phyloP scores from a whole-genome alignment of 2,797 vertebrate species.

The Gobionotothen gibberifrons region DNA sequence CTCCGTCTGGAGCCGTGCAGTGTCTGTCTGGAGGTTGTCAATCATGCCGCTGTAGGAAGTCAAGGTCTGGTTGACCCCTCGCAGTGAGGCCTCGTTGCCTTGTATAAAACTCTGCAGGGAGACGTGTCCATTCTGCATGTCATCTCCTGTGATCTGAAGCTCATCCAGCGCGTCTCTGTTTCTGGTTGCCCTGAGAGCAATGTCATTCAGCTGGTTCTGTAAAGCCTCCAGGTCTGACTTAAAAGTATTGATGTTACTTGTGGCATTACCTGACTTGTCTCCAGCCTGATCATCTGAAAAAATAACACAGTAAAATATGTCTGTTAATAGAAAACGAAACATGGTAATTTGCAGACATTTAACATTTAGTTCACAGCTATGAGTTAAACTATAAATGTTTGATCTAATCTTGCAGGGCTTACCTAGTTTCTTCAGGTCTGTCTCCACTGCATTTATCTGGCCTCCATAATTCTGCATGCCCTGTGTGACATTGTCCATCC shows the following conservation, averaged over 20 bases:
- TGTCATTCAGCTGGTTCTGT: conserved; percentile 89
- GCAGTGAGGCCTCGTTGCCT: conserved; percentile 91
- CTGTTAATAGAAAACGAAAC: neutral
- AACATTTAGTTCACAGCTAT: neutral
- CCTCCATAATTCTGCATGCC: conserved; percentile 93
- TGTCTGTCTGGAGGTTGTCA: conserved; percentile 90
- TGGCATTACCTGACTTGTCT: conserved; percentile 91
- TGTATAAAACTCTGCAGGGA: conserved; percentile 91
- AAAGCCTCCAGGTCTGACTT: conserved; percentile 90
- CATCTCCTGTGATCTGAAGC: conserved; percentile 87
- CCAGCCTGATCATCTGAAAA: conserved; percentile 89
- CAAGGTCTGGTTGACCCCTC: conserved; percentile 92
- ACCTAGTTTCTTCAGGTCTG: conserved; percentile 94
- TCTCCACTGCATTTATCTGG: conserved; percentile 92
- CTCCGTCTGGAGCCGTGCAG: conserved; percentile 89
- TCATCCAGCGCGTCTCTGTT: conserved; percentile 92
- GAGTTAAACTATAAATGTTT: neutral
- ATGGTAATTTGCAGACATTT: neutral
- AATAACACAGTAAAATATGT: neutral
- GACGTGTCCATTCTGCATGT: conserved; percentile 88
- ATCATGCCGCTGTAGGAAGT: conserved; percentile 90
- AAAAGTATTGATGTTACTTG: conserved; percentile 91
- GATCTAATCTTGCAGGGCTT: conserved; percentile 50
- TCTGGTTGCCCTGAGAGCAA: conserved; percentile 87
- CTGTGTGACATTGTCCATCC: conserved; percentile 95